A percentile compares a stretch with the other conserved stretches of the same genome.
Conservation (phyloP, 2,113 vertebrate genomes). For the Odontesthes bonariensis region DNA sequence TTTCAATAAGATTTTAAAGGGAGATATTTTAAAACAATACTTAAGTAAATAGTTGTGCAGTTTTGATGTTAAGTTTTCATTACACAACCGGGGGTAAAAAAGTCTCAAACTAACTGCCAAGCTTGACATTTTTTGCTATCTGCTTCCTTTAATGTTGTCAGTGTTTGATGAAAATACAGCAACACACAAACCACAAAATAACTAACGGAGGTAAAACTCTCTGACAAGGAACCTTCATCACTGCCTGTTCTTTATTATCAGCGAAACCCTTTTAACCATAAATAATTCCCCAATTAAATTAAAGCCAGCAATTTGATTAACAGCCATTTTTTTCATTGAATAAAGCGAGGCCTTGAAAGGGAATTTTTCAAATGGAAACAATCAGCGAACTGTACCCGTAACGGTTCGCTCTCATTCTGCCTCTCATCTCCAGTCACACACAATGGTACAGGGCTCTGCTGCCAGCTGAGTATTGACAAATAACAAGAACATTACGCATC, state of each 20-base stretch:
- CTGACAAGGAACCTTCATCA: constrained; percentile 24
- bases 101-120: neutral
- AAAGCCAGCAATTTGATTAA: constrained; percentile 57
- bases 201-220: constrained; percentile 32
- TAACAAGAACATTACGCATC: constrained; percentile 41
- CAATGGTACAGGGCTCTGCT: neutral
- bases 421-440: constrained; percentile 34
- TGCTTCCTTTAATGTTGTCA: neutral
- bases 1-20: neutral
- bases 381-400: constrained; percentile 26
- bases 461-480: constrained; percentile 39
- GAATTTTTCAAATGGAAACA: constrained; percentile 47
- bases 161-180: constrained; percentile 4
- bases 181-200: constrained; percentile 33
- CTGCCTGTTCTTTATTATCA: constrained; percentile 34
- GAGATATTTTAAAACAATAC: no score
- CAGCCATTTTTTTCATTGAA: constrained; percentile 33
- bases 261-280: constrained; percentile 27
- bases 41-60: neutral
- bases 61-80: constrained; percentile 8
- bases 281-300: constrained; percentile 36
- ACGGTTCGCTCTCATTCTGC: constrained; percentile 14
- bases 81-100: neutral
- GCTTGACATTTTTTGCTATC: constrained; percentile 7
- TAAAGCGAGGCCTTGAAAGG: constrained; percentile 48